Conservation (phyloP, 2,797 vertebrate genomes). For the Poecilia velifera region DNA sequence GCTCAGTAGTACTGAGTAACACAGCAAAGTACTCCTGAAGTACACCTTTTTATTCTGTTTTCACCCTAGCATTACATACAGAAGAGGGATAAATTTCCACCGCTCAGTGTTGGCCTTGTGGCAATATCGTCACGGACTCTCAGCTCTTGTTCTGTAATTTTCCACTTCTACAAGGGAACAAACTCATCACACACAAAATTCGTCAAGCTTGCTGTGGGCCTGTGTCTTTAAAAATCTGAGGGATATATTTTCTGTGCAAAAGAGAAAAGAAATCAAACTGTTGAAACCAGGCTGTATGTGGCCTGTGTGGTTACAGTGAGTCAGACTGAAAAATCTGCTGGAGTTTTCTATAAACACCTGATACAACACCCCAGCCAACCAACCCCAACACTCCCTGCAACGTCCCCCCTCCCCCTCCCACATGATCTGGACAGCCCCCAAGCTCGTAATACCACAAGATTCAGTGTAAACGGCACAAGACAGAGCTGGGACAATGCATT, state of each 20-base stretch:
- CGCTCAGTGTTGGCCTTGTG: neutral
- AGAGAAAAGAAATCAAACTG: conserved; percentile 28
- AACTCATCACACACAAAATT: neutral
- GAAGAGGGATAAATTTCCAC: neutral
- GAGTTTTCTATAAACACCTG: conserved; percentile 40
- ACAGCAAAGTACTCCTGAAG: neutral
- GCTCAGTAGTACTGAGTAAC: neutral
- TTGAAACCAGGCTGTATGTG: conserved; percentile 33
- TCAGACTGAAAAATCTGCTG: conserved; percentile 56
- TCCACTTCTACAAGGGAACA: neutral
- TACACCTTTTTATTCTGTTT: neutral
- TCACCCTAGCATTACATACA: neutral
- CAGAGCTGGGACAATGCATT: neutral
- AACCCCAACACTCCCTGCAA: neutral
- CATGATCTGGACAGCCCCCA: conserved; percentile 42
- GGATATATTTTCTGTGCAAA: neutral
- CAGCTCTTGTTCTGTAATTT: neutral
- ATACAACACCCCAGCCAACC: conserved; percentile 10
- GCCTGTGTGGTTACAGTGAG: conserved; percentile 59
- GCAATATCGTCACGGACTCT: neutral
- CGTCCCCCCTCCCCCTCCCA: neutral
- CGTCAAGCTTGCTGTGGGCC: neutral
- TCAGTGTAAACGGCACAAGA: conserved; percentile 8
- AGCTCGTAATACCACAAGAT: conserved; percentile 16
- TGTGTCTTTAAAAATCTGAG: conserved; percentile 18